A percentile compares a stretch with the other conserved stretches of the same genome.
phyloP scores from a whole-genome alignment of 2,797 vertebrate species.

The Agapornis canus region DNA sequence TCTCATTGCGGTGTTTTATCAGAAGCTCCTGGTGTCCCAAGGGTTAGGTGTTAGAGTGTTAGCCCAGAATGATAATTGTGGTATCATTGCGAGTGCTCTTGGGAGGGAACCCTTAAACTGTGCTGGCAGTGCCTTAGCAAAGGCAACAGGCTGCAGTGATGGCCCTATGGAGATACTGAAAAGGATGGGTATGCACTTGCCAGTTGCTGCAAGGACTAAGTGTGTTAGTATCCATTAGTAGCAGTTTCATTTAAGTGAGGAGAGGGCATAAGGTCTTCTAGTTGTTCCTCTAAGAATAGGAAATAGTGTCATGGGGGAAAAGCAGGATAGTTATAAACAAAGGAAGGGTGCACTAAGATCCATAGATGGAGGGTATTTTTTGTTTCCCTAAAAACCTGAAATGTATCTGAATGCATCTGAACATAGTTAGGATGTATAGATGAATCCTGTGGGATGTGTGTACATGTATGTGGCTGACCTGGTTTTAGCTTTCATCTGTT shows the following conservation, averaged over 20 bases:
- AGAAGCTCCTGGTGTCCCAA: not conserved
- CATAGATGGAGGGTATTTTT: not conserved
- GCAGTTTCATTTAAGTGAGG: not conserved
- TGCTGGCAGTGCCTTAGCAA: conserved; percentile 10
- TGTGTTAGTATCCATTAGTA: not conserved
- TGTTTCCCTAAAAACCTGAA: not conserved
- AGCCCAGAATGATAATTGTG: conserved; percentile 23
- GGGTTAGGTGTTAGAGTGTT: conserved; percentile 24
- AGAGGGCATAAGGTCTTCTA: not conserved
- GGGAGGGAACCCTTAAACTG: conserved; percentile 29
- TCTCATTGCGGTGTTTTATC: not conserved
- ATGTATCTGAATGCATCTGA: conserved; percentile 17
- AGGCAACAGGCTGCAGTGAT: not conserved
- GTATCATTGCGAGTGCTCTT: not conserved
- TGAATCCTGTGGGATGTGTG: not conserved
- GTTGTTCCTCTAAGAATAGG: not conserved
- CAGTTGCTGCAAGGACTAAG: not conserved
- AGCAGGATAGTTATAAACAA: not conserved
- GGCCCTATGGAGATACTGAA: not conserved
- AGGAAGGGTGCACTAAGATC: not conserved
- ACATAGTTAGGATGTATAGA: not conserved
- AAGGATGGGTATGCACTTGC: not conserved
- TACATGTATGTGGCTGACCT: not conserved
- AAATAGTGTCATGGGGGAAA: not conserved
- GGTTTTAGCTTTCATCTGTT: conserved; percentile 51